A percentile compares a stretch with the other conserved stretches of the same genome.
Conservation (phyloP, 2,113 vertebrate genomes). For the sheep (Ovis aries) region ARS-UI_Ramb_v3.0 NC_056055.1:189286001-189286500, state of each 20-base stretch:
- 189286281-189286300: not conserved
- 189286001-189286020: not conserved
- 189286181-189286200: not conserved
- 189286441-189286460: not conserved
- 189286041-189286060: not conserved
- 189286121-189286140: not conserved
- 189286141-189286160: not conserved
- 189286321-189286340: not conserved
- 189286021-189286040: not conserved
- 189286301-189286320: not conserved
- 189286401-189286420: not conserved
- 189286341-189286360: not conserved
- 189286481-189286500: not conserved
- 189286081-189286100: not conserved
- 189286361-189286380: not conserved
- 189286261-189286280: rapidly evolving
- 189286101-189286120: not conserved
- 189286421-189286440: not conserved
- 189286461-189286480: not conserved
- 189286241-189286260: not conserved
- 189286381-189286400: not conserved
- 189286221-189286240: not conserved
- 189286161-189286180: not conserved
- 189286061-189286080: not conserved
- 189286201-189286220: not conserved